Conservation (phyloP, 2,113 vertebrate genomes). For the Platichthys stellatus region DNA sequence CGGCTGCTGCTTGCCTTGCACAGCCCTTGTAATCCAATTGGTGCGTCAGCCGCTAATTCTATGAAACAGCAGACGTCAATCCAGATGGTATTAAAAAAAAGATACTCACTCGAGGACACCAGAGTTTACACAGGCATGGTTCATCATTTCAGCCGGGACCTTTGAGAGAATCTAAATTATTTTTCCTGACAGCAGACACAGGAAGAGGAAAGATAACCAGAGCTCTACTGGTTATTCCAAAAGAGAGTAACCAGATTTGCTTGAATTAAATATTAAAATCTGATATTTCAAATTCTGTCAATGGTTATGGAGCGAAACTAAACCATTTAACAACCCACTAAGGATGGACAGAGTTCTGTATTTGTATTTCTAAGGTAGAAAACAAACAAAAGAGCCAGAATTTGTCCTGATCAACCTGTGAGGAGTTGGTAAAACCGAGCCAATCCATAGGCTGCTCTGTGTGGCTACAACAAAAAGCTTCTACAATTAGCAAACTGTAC, state of each 20-base stretch:
- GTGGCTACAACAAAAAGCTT: too few species aligned
- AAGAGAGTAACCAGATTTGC: background rate
- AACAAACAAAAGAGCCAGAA: too few species aligned
- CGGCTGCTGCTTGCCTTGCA: slow-evolving; percentile 40
- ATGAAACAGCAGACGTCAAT: slow-evolving; percentile 54
- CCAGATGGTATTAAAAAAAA: slow-evolving; percentile 59
- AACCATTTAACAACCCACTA: too few species aligned
- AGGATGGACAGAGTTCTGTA: too few species aligned
- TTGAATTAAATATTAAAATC: background rate
- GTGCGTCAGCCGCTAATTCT: slow-evolving; percentile 56
- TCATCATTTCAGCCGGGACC: slow-evolving; percentile 9
- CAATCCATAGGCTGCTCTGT: too few species aligned
- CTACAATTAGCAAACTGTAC: too few species aligned
- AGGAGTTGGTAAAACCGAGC: too few species aligned
- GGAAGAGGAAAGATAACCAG: background rate
- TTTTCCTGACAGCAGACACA: background rate
- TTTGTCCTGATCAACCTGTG: too few species aligned
- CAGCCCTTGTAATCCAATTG: slow-evolving; percentile 62
- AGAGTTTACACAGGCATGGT: slow-evolving; percentile 8
- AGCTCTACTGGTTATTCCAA: background rate
- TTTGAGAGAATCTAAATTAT: background rate
- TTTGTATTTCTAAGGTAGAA: too few species aligned
- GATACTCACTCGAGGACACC: slow-evolving; percentile 5
- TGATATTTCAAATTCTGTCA: background rate
- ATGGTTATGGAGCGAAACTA: background rate